Evolutionary conservation across 2,888 invertebrate species (phyloP).

Genomic region (Amphimallon solstitiale): DNA sequence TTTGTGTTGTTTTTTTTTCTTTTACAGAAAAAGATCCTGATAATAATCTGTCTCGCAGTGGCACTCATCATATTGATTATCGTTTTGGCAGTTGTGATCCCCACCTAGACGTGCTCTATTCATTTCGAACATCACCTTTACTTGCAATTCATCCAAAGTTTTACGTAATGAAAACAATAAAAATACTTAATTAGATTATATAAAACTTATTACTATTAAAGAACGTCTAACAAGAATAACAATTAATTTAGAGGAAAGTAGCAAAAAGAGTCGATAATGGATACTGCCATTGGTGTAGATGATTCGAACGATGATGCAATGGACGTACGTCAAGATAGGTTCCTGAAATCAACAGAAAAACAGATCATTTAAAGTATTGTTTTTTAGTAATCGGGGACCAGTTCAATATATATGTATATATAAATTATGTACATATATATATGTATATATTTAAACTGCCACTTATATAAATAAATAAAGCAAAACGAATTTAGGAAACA

Average conservation of each 20-base stretch:
- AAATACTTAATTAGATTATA: slow-evolving; percentile 13
- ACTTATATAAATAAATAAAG: slow-evolving; percentile 21
- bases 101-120: slow-evolving; percentile 35
- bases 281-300: slow-evolving; percentile 1
- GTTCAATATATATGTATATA: background rate
- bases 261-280: no score
- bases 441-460: slow-evolving; percentile 13
- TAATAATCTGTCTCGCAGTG: slow-evolving; percentile 84
- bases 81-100: slow-evolving; percentile 66
- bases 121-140: slow-evolving; percentile 29
- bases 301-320: background rate
- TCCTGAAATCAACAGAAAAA: slow-evolving; percentile 9
- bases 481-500: slow-evolving; percentile 1
- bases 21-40: slow-evolving; percentile 90
- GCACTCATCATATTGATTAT: slow-evolving; percentile 81
- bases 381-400: slow-evolving; percentile 25
- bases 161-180: slow-evolving; percentile 14
- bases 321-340: slow-evolving; percentile 1
- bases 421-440: no score
- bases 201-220: slow-evolving; percentile 14
- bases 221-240: background rate
- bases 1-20: slow-evolving; percentile 66
- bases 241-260: background rate
- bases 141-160: slow-evolving; percentile 23
- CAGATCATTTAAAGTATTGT: background rate